These are phyloP conservation scores for Platichthys stellatus DNA, from an alignment of 2,113 vertebrate genomes.

Conservation along the genomic window DNA sequence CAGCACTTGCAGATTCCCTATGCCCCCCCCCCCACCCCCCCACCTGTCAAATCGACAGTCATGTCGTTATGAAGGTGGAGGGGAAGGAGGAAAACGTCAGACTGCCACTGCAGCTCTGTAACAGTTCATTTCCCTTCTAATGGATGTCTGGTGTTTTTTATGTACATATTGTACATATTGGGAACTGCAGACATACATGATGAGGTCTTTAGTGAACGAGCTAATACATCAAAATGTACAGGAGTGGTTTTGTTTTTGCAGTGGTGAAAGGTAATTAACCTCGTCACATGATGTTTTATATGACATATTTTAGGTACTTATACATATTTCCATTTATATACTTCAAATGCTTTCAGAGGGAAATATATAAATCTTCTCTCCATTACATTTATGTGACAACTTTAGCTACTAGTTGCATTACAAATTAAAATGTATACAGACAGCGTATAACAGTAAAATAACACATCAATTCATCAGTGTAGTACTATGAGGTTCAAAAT, in stretches of 20 bases:
- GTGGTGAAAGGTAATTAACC: slow-evolving; percentile 2
- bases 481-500: not conserved
- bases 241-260: slow-evolving; percentile 1
- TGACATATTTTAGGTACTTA: not conserved
- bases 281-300: not conserved
- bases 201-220: not conserved
- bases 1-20: slow-evolving; percentile 56
- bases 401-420: too few species aligned
- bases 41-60: slow-evolving; percentile 46
- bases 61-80: slow-evolving; percentile 53
- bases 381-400: not conserved
- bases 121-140: slow-evolving; percentile 53
- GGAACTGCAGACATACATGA: slow-evolving; percentile 49
- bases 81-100: slow-evolving; percentile 35
- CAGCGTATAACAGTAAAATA: not conserved
- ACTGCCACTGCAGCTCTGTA: slow-evolving; percentile 46
- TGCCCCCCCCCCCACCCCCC: slow-evolving; percentile 8
- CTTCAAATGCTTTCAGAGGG: not conserved
- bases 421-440: too few species aligned
- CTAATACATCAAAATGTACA: slow-evolving; percentile 16
- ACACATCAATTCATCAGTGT: not conserved
- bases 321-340: not conserved
- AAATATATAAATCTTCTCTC: not conserved
- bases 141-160: slow-evolving; percentile 21
- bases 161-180: slow-evolving; percentile 16